Base-by-base conservation (phyloP, 2,888 invertebrate species). In the Thelaira solivaga region DNA sequence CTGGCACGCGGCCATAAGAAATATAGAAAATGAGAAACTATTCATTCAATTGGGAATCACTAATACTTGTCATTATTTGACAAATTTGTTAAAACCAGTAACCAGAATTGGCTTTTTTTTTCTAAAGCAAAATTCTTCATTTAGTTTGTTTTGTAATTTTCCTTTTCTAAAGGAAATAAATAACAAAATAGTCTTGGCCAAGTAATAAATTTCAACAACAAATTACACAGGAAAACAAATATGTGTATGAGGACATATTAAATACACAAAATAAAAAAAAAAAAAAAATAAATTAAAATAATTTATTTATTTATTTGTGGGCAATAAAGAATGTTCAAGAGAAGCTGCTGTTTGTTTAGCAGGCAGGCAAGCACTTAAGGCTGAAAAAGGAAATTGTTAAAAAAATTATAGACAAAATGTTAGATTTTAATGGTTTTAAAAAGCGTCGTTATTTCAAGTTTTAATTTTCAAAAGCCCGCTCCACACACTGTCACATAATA, bases 31-130 rank as follows among this genome's bases (percentile, higher is more conserved):
- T 68, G 55, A 73, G 51, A 77, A 77, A 73, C 62, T 72, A 72
- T 77, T 68, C 55, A 77, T 68, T 77, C 72, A 77, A 72, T 77
- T 77, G 72, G 34, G 57, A 75, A 62, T 72, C 72, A 62, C 79
- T 81, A 80, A 81, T 79, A 79, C 80, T 80, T 81, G 81, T 82
- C 80, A 76, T 67, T 77, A 77, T 72, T 76, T 80, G 82, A 82
- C 81, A 82, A 82, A 82, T 79, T 76, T 68, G 47, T 62, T 68
- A 18, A 20, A 64, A 55, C 16, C n/a, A 22, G 62, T 71, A 77
- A 77, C 77, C 62, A 68, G 72, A 62, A 72, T 72, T 62, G 39
- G 34, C 22, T 39, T 4, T 16, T 49, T 64, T 34, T 53, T 24
- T 22, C n/a, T n/a, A n/a, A n/a, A n/a, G 5, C 11, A 5, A n/a